Evolutionary conservation across 2,797 vertebrate genomes (phyloP).

Genomic region (Holocentrus rufus): DNA sequence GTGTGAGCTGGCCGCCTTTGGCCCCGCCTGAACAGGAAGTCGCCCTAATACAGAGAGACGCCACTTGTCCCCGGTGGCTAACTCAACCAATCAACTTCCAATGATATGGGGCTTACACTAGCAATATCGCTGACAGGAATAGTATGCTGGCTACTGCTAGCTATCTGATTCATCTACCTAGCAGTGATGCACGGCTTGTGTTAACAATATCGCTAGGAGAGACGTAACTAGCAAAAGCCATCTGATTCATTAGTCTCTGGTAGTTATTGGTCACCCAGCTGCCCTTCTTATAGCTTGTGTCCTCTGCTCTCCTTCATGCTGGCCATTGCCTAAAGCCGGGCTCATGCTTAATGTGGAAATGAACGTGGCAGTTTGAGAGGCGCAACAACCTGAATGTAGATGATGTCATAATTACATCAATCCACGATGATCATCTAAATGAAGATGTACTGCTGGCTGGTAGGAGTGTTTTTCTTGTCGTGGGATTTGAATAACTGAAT

Average conservation of each 20-base stretch:
- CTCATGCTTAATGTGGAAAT: neutral
- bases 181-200: slow-evolving; percentile 58
- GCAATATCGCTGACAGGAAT: slow-evolving; percentile 65
- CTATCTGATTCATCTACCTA: slow-evolving; percentile 75
- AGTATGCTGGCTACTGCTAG: slow-evolving; percentile 52
- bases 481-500: neutral
- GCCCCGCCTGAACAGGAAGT: slow-evolving; percentile 55
- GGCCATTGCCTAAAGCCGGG: neutral
- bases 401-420: too few species aligned
- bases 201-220: slow-evolving; percentile 66
- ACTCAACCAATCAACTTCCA: slow-evolving; percentile 64
- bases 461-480: neutral
- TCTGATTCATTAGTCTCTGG: slow-evolving; percentile 67
- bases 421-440: too few species aligned
- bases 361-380: too few species aligned
- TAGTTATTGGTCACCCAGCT: slow-evolving; percentile 46
- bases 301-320: neutral
- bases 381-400: too few species aligned
- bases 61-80: slow-evolving; percentile 70
- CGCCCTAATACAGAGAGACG: slow-evolving; percentile 74
- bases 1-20: slow-evolving; percentile 65
- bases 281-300: slow-evolving; percentile 4
- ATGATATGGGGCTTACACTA: slow-evolving; percentile 68
- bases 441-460: too few species aligned
- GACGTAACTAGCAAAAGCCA: slow-evolving; percentile 61